Base-by-base conservation (phyloP, 2,113 vertebrate genomes). In the Ctenodactylus gundi region DNA sequence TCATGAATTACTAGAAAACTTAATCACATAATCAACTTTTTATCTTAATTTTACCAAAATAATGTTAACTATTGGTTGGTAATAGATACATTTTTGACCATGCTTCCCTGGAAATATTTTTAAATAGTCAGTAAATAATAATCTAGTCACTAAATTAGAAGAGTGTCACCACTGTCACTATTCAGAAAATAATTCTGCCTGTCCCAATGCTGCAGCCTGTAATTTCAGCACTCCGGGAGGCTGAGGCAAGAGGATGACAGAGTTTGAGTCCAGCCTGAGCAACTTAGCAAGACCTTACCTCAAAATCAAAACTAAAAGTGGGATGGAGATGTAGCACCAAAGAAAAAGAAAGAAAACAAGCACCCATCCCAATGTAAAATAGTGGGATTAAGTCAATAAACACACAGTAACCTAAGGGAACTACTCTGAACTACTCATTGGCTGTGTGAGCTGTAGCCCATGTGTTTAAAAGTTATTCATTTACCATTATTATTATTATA, bases 31-130 rank as follows among this genome's bases (percentile, higher is more conserved):
- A 53, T 4, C 27, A 68, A 88, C 13, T 68, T 44, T 86, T 85
- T 23, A 65, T 78, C 18, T 39, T 70, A 17, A 68, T 73, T 94
- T 87, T 96, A 4, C 44, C 67, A 68, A 90, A 81, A 85, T 60
- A 49, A 8, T 53, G 53, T 75, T 77, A 88, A 58, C 13, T 4
- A 88, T 10, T 8, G n/a, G n/a, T 13, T 67, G 46, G 53, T 3
- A 64, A 7, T 64, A 87, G 68, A 68, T n/a, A 77, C 15, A 17
- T 90, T 94, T 90, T 36, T 90, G 80, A 60, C 11, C 29, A 55
- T 68, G 58, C 46, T 68, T 90, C 49, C 80, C 53, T 73, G 44
- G 46, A 85, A 91, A 58, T 21, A 58, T 46, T 93, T 85, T 91
- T 75, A 68, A 55, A 60, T n/a, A 39, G 51, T 11, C 21, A 31